A percentile compares a stretch with the other conserved stretches of the same genome.
phyloP scores from a whole-genome alignment of 2,888 invertebrate species.

The Auanema sp. region DNA sequence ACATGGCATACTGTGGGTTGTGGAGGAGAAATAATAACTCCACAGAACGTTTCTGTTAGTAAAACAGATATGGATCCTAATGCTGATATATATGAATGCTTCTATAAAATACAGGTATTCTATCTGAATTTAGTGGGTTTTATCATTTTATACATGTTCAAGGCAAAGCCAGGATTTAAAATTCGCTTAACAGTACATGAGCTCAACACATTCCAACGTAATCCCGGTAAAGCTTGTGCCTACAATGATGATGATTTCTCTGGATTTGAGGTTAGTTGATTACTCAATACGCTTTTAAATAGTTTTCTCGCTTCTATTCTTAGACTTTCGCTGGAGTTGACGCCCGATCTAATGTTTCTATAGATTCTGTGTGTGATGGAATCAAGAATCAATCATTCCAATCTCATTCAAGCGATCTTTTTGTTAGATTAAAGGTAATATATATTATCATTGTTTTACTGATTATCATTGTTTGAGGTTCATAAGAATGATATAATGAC shows the following conservation, averaged over 20 bases:
- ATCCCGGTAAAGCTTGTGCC: conserved; percentile 15
- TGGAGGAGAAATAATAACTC: conserved; percentile 43
- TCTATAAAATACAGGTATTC: conserved; percentile 12
- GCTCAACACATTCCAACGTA: conserved; percentile 23
- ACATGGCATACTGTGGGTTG: conserved; percentile 57
- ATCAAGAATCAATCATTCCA: conserved; percentile 9
- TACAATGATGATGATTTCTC: conserved; percentile 25
- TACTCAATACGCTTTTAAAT: neutral
- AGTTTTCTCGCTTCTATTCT: conserved; percentile 4
- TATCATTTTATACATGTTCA: neutral
- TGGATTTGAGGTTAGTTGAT: conserved; percentile 27
- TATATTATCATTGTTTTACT: no score
- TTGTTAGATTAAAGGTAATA: conserved; percentile 32
- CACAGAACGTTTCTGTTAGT: conserved; percentile 28
- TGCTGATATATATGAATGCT: conserved; percentile 42
- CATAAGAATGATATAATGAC: conserved; percentile 1
- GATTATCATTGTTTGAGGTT: neutral
- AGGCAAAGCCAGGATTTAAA: no score
- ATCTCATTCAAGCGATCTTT: conserved; percentile 49
- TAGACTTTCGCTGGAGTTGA: conserved; percentile 43
- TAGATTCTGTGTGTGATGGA: conserved; percentile 27
- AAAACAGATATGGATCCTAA: conserved; percentile 33
- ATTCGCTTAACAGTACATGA: neutral
- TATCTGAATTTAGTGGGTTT: neutral
- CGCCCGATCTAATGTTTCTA: conserved; percentile 41